Base-by-base conservation (phyloP, 2,113 vertebrate genomes). In the Equus quagga region DNA sequence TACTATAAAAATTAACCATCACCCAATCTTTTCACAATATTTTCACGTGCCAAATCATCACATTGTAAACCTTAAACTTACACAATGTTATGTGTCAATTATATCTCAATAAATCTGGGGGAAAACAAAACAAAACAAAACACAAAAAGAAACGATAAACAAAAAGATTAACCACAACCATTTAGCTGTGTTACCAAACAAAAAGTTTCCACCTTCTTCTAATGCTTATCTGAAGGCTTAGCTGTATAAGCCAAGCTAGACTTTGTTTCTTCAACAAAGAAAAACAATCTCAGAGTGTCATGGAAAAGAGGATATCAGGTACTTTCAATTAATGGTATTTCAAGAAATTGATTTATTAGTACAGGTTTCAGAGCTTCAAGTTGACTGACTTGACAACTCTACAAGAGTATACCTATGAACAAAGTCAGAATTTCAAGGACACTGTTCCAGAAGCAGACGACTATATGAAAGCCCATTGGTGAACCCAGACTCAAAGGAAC, bases 141-240 rank as follows among this genome's bases (percentile, higher is more conserved):
- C 8, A 28, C 13, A 28, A 26, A 67, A 67, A 36, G 41, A 58
- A 80, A 33, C 8, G 44, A 17, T 56, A 91, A 41, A 41, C 24
- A 31, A 56, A 60, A 19, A 87, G 36, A 24, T 31, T 62, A 51
- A 80, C n/a, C 24, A 62, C 64, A n/a, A 60, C 23, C 12, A 80
- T 44, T 11, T 56, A 80, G n/a, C 12, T 12, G 44, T 44, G 41
- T 67, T 33, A 33, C n/a, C 36, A 65, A 80, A 36, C 17, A 60
- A 60, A 23, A 86, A 49, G 6, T 86, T 78, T 58, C 28, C 12
- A 24, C 51, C 87, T 93, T 78, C 36, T 86, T 79, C 51, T 70
- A 69, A 17, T 79, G 51, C 6, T 70, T 36, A 9, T 8, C 24
- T 62, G 3, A 33, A 88, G 0, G 8, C 13, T 67, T 56, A 69